Conservation (phyloP, 2,888 invertebrate genomes). For the Scrobipalpa costella region DNA sequence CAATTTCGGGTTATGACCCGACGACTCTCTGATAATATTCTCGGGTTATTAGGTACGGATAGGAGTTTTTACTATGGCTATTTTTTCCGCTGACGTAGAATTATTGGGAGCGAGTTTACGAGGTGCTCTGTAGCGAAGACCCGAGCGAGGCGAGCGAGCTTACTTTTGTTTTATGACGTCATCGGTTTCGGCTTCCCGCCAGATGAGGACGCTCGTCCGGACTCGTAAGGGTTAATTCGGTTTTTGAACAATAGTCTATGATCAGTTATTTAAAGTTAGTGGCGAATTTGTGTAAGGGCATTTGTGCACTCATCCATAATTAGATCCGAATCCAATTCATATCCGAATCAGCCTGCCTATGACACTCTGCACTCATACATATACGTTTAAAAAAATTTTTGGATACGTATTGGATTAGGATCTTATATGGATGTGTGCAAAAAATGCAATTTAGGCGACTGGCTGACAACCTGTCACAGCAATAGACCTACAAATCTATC, state of each 20-base stretch:
- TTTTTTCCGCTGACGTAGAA: slow-evolving; percentile 78
- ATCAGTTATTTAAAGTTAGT: neutral
- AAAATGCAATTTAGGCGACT: too few species aligned
- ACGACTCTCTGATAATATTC: slow-evolving; percentile 81
- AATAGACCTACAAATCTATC: too few species aligned
- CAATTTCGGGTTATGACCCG: slow-evolving; percentile 82
- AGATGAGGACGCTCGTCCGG: slow-evolving; percentile 18
- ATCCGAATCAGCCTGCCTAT: too few species aligned
- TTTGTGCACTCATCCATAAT: too few species aligned
- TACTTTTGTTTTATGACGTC: slow-evolving; percentile 68
- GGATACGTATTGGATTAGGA: too few species aligned
- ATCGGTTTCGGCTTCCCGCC: slow-evolving; percentile 39
- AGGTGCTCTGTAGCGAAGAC: slow-evolving; percentile 40
- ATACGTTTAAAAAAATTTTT: too few species aligned
- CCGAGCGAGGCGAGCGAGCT: slow-evolving; percentile 15
- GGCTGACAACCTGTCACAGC: too few species aligned
- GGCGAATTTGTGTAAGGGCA: neutral
- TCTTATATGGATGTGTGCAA: too few species aligned
- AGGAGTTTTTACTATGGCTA: slow-evolving; percentile 81
- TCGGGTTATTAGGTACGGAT: slow-evolving; percentile 81
- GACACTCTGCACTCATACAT: too few species aligned
- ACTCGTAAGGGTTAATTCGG: neutral
- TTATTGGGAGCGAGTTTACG: slow-evolving; percentile 77
- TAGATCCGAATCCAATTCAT: too few species aligned
- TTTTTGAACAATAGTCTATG: neutral